Conservation (phyloP, 2,888 invertebrate species). For the Apodemia duryi region DNA sequence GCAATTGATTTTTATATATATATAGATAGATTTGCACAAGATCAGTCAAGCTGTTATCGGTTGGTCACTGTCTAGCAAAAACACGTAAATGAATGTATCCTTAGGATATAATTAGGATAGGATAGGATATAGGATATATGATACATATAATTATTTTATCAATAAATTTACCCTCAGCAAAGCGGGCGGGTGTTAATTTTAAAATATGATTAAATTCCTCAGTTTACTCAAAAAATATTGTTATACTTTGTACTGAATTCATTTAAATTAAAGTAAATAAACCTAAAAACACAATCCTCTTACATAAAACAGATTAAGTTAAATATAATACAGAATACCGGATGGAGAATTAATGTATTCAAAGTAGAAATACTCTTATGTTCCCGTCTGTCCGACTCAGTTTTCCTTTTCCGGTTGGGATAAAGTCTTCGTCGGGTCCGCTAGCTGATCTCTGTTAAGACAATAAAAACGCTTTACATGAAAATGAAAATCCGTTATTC, state of each 20-base stretch:
- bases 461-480: slow-evolving; percentile 13
- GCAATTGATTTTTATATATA: no score
- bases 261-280: slow-evolving; percentile 1
- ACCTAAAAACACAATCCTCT: slow-evolving; percentile 7
- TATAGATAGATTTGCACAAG: no score
- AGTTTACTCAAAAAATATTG: neutral
- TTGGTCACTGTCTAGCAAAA: no score
- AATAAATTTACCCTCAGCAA: neutral
- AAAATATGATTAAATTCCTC: neutral
- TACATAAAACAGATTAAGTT: slow-evolving; percentile 3
- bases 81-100: no score
- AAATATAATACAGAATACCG: neutral
- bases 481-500: slow-evolving; percentile 42
- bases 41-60: no score
- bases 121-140: no score
- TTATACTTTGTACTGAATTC: neutral
- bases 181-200: neutral
- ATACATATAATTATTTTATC: no score
- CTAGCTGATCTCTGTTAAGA: slow-evolving; percentile 17
- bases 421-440: slow-evolving; percentile 15
- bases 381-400: slow-evolving; percentile 9
- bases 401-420: slow-evolving; percentile 14
- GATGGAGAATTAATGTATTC: slow-evolving; percentile 14
- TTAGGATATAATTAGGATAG: no score
- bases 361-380: slow-evolving; percentile 16